Evolutionary conservation across 1,140 invertebrate genomes (phyloP), one percentile per base, ranked within the genome.

Genomic region (Drosophila parabipectinata): DNA sequence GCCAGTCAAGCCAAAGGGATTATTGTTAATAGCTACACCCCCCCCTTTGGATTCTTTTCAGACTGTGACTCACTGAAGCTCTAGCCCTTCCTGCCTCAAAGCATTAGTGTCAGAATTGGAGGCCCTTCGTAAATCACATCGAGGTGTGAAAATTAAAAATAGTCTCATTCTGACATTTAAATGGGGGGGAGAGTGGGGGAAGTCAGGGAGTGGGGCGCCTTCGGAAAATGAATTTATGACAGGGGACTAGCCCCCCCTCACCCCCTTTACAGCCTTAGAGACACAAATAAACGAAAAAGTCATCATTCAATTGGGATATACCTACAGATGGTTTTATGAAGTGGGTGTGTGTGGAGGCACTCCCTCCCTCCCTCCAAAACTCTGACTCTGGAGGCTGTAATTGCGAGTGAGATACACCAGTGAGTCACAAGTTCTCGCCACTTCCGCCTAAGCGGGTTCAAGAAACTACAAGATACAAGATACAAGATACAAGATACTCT

Each of bases 81-180:
- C 21, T 3, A 21, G 1, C 41, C 41, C 15, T 44, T 37, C 34
- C 34, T 21, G 3, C 21, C 21, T 2, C 21, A 3, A 30, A 14
- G 47, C 50, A 47, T 55, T 24, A 56, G 21, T 15, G 32, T 39
- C 47, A 44, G 41, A 14, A 44, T 44, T 14, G 1, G 2, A n/a
- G 21, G 8, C 15, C 44, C 18, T 55, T 62, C 67, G 64, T 69
- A 57, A 69, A 71, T 57, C 64, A 71, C 53, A 4, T 44, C 67
- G 51, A 74, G 69, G 71, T 73, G 71, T 63, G 69, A 74, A 74
- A 73, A 73, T 73, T 73, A 73, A 55, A 73, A 73, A 73, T 73
- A 73, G 71, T 73, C 61, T 73, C 18, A 18, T 73, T 21, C 45
- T 73, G 69, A 73, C 71, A 73, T 45, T 34, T 69, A 71, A 18